Conservation (phyloP, 2,797 vertebrate genomes). For the Tinamus major region DNA sequence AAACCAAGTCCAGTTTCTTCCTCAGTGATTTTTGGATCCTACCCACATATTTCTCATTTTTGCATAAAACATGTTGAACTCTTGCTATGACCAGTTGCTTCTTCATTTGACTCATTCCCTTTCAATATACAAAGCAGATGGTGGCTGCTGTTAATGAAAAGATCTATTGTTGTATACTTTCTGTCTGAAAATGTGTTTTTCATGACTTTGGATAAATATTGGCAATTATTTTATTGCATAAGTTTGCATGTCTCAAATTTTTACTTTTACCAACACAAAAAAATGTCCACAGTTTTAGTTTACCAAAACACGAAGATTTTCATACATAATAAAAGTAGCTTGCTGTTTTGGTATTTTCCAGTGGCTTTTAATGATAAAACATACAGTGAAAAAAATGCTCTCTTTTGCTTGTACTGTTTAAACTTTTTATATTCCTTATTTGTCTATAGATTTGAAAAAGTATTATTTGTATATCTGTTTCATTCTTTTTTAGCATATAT, state of each 20-base stretch:
- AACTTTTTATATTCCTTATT: not conserved
- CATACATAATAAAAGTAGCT: not conserved
- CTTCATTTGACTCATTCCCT: constrained; percentile 7
- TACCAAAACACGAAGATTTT: not conserved
- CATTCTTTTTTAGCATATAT: not conserved
- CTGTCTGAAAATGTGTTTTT: constrained; percentile 14
- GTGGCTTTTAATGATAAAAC: not conserved
- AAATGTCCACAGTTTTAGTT: not conserved
- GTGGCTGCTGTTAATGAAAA: constrained; percentile 11
- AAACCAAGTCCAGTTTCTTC: not conserved
- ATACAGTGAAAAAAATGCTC: not conserved
- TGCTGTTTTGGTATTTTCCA: not conserved
- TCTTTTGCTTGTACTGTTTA: not conserved
- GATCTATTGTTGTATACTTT: not conserved
- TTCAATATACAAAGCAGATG: constrained; percentile 21
- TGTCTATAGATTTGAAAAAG: not conserved
- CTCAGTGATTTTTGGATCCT: not conserved
- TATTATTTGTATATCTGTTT: not conserved
- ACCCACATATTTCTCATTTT: constrained; percentile 3
- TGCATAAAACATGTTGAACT: constrained; percentile 35
- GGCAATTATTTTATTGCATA: not conserved
- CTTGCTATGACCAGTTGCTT: constrained; percentile 23
- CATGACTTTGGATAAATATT: not conserved
- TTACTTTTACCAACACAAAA: not conserved
- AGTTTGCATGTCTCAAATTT: not conserved